phyloP scores from a whole-genome alignment of 2,888 invertebrate species.

The Chloroclystis v-ata region DNA sequence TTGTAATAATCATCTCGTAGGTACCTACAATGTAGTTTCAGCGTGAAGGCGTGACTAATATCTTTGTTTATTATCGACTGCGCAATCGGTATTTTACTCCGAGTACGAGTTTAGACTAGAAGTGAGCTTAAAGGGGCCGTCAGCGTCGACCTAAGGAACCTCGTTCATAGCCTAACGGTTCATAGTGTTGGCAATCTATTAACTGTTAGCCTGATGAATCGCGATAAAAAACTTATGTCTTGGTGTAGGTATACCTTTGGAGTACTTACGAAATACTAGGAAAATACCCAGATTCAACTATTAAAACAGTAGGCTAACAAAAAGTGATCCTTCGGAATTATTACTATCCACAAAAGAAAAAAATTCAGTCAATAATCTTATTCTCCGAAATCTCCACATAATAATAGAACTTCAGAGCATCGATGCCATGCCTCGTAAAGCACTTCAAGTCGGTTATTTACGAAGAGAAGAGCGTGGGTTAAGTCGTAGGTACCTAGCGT shows the following conservation, averaged over 20 bases:
- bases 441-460: background rate
- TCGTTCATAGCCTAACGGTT: background rate
- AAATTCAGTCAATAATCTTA: background rate
- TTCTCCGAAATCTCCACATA: background rate
- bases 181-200: too few relatives aligned
- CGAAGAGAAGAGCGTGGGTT: conserved; percentile 7
- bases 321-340: too few relatives aligned
- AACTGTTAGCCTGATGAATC: too few relatives aligned
- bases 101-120: background rate
- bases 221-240: too few relatives aligned
- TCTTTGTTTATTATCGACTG: conserved; percentile 10
- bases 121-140: background rate
- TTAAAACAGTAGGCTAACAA: too few relatives aligned
- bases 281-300: too few relatives aligned
- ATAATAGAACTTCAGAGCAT: conserved; percentile 1
- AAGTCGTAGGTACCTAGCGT: too few relatives aligned
- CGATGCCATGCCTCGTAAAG: background rate
- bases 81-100: conserved; percentile 1
- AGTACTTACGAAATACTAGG: too few relatives aligned
- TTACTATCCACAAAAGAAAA: too few relatives aligned
- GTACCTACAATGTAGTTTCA: conserved; percentile 11
- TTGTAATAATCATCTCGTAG: conserved; percentile 19
- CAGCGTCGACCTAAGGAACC: too few relatives aligned
- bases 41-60: conserved; percentile 17
- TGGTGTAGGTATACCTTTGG: too few relatives aligned